These are phyloP conservation scores for Nomada goodeniana DNA, from an alignment of 2,888 invertebrate species.

Conservation along the genomic window DNA sequence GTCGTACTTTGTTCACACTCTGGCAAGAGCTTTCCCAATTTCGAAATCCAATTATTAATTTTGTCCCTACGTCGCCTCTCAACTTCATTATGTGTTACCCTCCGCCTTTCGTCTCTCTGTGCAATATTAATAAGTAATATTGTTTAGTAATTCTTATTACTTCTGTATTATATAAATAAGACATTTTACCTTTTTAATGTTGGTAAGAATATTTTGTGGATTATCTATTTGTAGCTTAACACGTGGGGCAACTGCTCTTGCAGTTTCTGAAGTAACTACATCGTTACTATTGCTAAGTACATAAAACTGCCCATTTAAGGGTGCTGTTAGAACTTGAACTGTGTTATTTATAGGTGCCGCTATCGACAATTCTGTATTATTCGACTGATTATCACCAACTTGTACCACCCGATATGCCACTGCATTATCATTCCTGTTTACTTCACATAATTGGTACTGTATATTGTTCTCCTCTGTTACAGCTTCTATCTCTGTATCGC, in stretches of 20 bases:
- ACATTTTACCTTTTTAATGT: conserved; percentile 85
- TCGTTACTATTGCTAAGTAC: conserved; percentile 92
- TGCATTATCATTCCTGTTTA: conserved; percentile 76
- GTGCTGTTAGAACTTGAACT: conserved; percentile 86
- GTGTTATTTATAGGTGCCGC: conserved; percentile 76
- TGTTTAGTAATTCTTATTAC: not conserved
- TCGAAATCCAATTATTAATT: conserved; percentile 97
- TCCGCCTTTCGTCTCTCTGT: conserved; percentile 91
- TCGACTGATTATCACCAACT: conserved; percentile 85
- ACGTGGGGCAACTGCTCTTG: conserved; percentile 86
- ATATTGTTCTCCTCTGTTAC: conserved; percentile 69
- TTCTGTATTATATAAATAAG: conserved; percentile 11
- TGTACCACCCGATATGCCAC: conserved; percentile 92
- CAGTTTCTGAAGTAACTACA: conserved; percentile 87
- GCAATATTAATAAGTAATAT: conserved; percentile 59
- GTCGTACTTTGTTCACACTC: conserved; percentile 84
- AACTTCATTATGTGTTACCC: conserved; percentile 97
- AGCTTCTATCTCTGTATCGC: conserved; percentile 65
- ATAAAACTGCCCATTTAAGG: conserved; percentile 89
- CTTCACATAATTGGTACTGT: conserved; percentile 71
- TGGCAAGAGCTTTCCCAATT: conserved; percentile 94
- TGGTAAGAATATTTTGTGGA: conserved; percentile 75
- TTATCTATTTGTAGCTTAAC: conserved; percentile 85
- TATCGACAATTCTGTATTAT: conserved; percentile 83
- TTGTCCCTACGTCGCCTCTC: conserved; percentile 96